These are phyloP conservation scores for Campodea augens DNA, from an alignment of 1,140 invertebrate species.

Conservation along the genomic window DNA sequence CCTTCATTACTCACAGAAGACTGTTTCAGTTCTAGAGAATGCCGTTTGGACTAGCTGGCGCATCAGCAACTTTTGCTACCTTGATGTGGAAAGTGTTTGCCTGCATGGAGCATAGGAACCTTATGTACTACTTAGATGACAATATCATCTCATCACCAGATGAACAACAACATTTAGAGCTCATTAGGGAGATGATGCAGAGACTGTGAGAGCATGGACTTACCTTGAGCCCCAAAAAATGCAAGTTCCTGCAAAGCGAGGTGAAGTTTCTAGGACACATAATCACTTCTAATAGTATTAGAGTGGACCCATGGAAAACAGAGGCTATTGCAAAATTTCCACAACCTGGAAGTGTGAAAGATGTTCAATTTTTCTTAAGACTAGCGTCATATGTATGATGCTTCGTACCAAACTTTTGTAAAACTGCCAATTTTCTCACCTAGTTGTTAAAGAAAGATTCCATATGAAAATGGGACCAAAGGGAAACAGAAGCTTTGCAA, in stretches of 20 bases:
- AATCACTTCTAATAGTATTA: conserved; percentile 18
- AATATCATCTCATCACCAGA: conserved; percentile 1
- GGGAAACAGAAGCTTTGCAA: conserved; percentile 11
- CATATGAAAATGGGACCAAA: conserved; percentile 7
- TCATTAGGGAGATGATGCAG: conserved; percentile 8
- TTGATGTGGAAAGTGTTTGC: conserved; percentile 11
- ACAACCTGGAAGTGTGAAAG: conserved; percentile 18
- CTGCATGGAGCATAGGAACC: conserved; percentile 5
- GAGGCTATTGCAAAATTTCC: conserved; percentile 18
- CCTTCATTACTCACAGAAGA: conserved; percentile 20
- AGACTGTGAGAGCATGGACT: conserved; percentile 8
- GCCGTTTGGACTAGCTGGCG: conserved; percentile 13
- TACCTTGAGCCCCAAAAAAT: conserved; percentile 19
- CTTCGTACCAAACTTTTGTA: conserved; percentile 23
- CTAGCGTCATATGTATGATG: conserved; percentile 26
- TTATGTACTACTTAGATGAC: conserved; percentile 18
- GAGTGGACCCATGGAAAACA: conserved; percentile 22
- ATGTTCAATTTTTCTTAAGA: conserved; percentile 25
- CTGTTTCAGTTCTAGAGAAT: conserved; percentile 12
- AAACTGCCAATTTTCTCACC: conserved; percentile 18
- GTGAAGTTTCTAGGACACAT: conserved; percentile 23
- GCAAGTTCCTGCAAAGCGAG: conserved; percentile 18
- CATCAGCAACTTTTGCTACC: conserved; percentile 12
- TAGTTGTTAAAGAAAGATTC: conserved; percentile 14
- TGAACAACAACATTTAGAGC: conserved; percentile 1